Conservation (phyloP, 2,113 vertebrate species). For the Nymphicus hollandicus region DNA sequence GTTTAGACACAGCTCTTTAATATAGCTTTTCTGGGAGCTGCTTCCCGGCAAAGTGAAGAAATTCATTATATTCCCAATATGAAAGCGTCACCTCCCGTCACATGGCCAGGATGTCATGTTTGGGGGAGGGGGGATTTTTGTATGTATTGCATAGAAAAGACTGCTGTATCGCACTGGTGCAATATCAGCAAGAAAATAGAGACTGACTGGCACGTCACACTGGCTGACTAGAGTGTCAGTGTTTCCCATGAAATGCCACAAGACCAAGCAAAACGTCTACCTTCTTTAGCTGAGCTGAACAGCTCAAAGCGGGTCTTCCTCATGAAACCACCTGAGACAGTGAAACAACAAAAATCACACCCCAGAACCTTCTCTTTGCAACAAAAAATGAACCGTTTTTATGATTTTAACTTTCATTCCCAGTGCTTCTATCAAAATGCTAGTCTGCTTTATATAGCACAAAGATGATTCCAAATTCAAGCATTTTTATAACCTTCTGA, state of each 20-base stretch:
- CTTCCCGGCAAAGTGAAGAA: neutral
- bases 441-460: neutral
- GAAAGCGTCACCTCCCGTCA: neutral
- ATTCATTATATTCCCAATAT: neutral
- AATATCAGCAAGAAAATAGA: neutral
- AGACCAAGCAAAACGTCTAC: neutral
- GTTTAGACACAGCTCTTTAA: neutral
- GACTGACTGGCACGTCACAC: neutral
- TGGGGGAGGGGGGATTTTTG: fast-evolving
- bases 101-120: neutral
- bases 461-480: neutral
- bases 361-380: neutral
- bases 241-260: neutral
- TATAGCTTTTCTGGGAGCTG: neutral
- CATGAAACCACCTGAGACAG: neutral
- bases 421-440: neutral
- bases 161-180: neutral
- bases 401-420: neutral
- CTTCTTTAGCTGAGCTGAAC: neutral
- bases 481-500: neutral
- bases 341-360: neutral
- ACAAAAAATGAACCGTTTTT: neutral
- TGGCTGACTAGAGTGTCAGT: neutral
- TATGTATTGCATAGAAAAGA: neutral
- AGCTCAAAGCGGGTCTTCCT: neutral